Conservation (phyloP, 2,888 invertebrate genomes). For the Germaria angustata region DNA sequence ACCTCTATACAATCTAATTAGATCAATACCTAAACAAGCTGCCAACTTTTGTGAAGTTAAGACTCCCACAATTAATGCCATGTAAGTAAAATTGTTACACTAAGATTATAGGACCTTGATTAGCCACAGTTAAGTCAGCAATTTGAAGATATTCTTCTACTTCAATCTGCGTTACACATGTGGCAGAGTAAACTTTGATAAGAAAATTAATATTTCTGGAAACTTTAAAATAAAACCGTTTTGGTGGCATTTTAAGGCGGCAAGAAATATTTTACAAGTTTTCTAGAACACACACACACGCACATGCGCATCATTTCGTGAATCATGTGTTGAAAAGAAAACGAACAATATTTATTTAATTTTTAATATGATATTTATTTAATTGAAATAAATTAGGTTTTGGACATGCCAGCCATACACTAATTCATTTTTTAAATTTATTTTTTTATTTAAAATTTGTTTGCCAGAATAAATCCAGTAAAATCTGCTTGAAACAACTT, state of each 20-base stretch:
- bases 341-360: conserved; percentile 22
- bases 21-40: conserved; percentile 86
- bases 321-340: conserved; percentile 12
- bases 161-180: conserved; percentile 77
- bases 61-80: conserved; percentile 94
- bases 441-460: no score
- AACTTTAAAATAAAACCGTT: conserved; percentile 71
- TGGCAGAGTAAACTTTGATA: conserved; percentile 72
- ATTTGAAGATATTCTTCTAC: conserved; percentile 68
- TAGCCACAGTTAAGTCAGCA: conserved; percentile 77
- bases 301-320: background rate
- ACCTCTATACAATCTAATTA: conserved; percentile 95
- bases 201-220: conserved; percentile 48
- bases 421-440: no score
- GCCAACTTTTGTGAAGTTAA: conserved; percentile 82
- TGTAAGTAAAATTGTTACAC: conserved; percentile 83
- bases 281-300: background rate
- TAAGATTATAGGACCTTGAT: background rate
- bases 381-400: no score
- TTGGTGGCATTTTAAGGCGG: conserved; percentile 69
- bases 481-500: no score
- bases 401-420: no score
- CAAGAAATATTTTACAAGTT: conserved; percentile 35
- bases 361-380: no score
- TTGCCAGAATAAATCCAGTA: no score